A percentile compares a stretch with the other conserved stretches of the same genome.
Evolutionary conservation across 2,888 invertebrate species (phyloP).

Genomic region (Cantharis rufa): DNA sequence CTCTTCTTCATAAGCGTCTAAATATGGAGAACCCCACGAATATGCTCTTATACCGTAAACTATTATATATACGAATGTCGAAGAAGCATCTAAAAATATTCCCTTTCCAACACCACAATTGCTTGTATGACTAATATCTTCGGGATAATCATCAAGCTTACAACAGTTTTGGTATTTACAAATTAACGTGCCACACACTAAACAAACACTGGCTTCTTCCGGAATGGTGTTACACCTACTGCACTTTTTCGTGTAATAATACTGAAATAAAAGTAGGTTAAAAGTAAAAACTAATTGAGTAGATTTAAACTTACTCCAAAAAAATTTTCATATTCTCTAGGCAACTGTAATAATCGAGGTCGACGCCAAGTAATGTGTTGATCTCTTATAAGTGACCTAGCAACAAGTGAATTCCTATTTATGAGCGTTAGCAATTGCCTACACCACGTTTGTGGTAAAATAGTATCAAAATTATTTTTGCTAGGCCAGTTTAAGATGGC

Average conservation of each 20-base stretch:
- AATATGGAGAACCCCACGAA: constrained; percentile 96
- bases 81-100: constrained; percentile 92
- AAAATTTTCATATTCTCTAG: constrained; percentile 88
- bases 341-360: constrained; percentile 83
- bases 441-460: constrained; percentile 70
- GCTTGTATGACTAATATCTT: constrained; percentile 90
- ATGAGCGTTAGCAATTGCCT: constrained; percentile 65
- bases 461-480: constrained; percentile 49
- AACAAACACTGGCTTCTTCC: constrained; percentile 88
- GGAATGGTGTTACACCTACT: constrained; percentile 88
- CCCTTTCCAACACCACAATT: constrained; percentile 96
- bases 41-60: constrained; percentile 91
- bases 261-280: constrained; percentile 56
- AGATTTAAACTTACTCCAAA: constrained; percentile 67
- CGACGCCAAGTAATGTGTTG: constrained; percentile 80
- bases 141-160: constrained; percentile 78
- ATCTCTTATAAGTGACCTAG: constrained; percentile 70
- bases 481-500: constrained; percentile 66
- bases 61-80: constrained; percentile 93
- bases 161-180: constrained; percentile 90
- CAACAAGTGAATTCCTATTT: constrained; percentile 60
- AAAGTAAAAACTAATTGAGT: background rate
- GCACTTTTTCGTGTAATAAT: constrained; percentile 90
- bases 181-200: constrained; percentile 90
- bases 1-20: constrained; percentile 98